Evolutionary conservation across 2,797 vertebrate species (phyloP).

Genomic region (Myioborus melanocephalus): DNA sequence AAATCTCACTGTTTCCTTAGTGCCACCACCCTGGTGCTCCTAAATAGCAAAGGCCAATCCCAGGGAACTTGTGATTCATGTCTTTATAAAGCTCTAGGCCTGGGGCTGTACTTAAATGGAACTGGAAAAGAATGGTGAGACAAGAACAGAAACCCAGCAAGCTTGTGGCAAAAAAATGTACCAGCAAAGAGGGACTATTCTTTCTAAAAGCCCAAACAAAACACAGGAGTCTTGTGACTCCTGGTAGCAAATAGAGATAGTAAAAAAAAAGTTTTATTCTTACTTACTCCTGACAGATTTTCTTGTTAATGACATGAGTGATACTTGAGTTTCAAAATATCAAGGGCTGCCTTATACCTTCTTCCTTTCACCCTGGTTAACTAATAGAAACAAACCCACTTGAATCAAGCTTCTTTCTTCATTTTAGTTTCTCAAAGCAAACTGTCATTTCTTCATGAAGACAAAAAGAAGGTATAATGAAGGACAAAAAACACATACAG

Average conservation of each 20-base stretch:
- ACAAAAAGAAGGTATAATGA: background rate
- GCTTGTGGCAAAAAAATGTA: background rate
- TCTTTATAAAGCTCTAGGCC: background rate
- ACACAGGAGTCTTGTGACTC: background rate
- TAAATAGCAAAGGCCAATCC: background rate
- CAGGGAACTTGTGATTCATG: background rate
- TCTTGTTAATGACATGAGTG: background rate
- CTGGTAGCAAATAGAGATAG: background rate
- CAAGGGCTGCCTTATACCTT: background rate
- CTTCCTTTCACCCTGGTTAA: background rate
- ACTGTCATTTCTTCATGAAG: background rate
- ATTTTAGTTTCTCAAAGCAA: background rate
- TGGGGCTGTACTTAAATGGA: background rate
- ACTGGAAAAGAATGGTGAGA: background rate
- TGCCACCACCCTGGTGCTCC: background rate
- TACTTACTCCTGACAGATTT: background rate
- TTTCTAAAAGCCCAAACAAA: background rate
- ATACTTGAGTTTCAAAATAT: background rate
- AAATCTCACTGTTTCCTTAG: background rate
- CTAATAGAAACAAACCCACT: background rate
- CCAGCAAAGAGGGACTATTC: background rate
- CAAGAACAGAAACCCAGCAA: background rate
- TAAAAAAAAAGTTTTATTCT: background rate
- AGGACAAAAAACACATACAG: background rate
- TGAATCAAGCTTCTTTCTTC: background rate